Evolutionary conservation across 2,797 vertebrate genomes (phyloP), one percentile per base, ranked within the genome.

Genomic region (Semotilus atromaculatus): DNA sequence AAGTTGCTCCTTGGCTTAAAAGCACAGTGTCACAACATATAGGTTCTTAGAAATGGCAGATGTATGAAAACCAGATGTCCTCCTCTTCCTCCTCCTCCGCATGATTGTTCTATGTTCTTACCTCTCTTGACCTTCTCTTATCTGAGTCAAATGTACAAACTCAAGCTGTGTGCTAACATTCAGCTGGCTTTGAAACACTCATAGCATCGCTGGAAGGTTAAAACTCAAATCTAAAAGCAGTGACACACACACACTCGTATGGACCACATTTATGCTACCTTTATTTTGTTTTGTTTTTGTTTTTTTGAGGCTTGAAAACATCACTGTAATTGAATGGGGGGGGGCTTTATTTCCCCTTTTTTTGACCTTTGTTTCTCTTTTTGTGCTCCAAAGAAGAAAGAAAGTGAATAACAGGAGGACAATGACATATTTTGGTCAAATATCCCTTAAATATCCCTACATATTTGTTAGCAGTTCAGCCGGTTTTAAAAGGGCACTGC

Each of bases 101-200:
- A 71, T 21, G n/a, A 23, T 62, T 62, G 13, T 53, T 83, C 58
- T 58, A 66, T 8, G 43, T 62, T 75, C 40, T 83, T 53, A 83
- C 68, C 80, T 78, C 80, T 45, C 34, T 40, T 78, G 81, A 80
- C 66, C 64, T 86, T 74, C 53, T 60, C 67, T 79, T 72, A 60
- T 64, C 77, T 4, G 43, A 80, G 51, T 60, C 36, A 43, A 55
- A 84, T 74, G 62, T 62, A 62, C 45, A 40, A 75, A 83, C 55
- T 53, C 60, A 66, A 75, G 71, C 58, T 75, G 81, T 83, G 60
- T 83, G 71, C 43, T 75, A 51, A 40, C 58, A 66, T 26, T 75
- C 43, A 66, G 58, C 43, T 64, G 26, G 26, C 26, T 18, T 31
- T 18, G 14, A 64, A 64, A 31, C 26, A 31, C 26, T 62, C 1